Evolutionary conservation across 2,888 invertebrate species (phyloP).

Genomic region (Lepidochrysops patricia): DNA sequence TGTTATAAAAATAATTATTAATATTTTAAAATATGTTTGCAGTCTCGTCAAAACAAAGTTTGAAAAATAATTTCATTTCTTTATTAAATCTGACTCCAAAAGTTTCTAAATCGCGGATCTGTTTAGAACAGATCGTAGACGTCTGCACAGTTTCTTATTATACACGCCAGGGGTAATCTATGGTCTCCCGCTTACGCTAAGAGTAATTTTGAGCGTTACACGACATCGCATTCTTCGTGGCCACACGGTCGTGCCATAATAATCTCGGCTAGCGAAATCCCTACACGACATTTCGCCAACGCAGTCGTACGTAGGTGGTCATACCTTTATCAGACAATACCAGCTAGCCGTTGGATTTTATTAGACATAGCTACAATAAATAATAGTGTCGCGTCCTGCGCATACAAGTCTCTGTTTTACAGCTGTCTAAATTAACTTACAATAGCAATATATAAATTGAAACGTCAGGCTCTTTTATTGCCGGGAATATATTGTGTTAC

Average conservation of each 20-base stretch:
- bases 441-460: neutral
- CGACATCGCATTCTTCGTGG: conserved; percentile 28
- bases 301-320: conserved; percentile 59
- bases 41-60: too few relatives aligned
- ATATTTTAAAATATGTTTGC: too few relatives aligned
- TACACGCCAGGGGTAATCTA: too few relatives aligned
- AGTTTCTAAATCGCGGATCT: too few relatives aligned
- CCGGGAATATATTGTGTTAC: neutral
- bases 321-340: conserved; percentile 48
- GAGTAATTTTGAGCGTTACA: too few relatives aligned
- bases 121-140: too few relatives aligned
- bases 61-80: too few relatives aligned
- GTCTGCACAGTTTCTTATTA: too few relatives aligned
- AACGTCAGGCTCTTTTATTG: neutral
- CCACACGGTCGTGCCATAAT: conserved; percentile 36
- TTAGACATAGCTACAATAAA: conserved; percentile 52
- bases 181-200: too few relatives aligned
- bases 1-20: too few relatives aligned
- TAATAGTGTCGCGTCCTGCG: conserved; percentile 33
- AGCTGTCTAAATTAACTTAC: conserved; percentile 9
- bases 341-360: conserved; percentile 42
- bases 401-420: neutral
- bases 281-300: conserved; percentile 41
- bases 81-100: too few relatives aligned
- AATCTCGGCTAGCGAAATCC: conserved; percentile 42